These are phyloP conservation scores for Hippocampus comes DNA, from an alignment of 2,113 vertebrate species.

Conservation along the genomic window DNA sequence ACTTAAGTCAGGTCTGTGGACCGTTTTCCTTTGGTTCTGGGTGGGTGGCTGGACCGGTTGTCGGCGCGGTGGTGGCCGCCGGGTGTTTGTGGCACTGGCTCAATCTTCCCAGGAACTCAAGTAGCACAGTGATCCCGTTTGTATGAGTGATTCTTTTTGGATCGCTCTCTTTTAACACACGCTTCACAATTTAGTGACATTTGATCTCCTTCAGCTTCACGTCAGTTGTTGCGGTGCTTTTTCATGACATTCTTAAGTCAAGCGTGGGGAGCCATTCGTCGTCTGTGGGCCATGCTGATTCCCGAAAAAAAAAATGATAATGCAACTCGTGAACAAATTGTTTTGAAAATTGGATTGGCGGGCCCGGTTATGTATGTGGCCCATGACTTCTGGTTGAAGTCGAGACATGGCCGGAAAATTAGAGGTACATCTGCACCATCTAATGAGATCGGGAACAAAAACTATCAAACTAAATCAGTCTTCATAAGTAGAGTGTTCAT, in stretches of 20 bases:
- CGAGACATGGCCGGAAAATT: neutral
- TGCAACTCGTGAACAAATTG: too few relatives aligned
- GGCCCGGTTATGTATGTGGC: neutral
- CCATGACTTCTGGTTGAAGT: neutral
- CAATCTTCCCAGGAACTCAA: constrained; percentile 11
- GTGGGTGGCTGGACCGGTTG: neutral
- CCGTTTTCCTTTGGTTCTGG: constrained; percentile 69
- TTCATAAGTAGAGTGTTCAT: too few relatives aligned
- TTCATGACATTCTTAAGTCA: neutral
- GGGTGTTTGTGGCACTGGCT: constrained; percentile 8
- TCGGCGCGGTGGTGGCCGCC: neutral
- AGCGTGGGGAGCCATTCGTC: neutral
- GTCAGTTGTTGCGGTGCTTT: neutral
- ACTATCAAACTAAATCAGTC: neutral
- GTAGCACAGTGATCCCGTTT: constrained; percentile 35
- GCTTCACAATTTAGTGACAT: neutral
- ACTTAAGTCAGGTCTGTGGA: constrained; percentile 68
- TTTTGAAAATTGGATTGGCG: too few relatives aligned
- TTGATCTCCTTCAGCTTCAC: neutral
- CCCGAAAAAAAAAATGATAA: too few relatives aligned
- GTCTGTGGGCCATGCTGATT: neutral
- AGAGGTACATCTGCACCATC: neutral
- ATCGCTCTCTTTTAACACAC: neutral
- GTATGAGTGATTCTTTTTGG: neutral
- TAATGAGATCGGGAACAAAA: neutral